phyloP scores from a whole-genome alignment of 2,888 invertebrate species.

The Entomobrya proxima region DNA sequence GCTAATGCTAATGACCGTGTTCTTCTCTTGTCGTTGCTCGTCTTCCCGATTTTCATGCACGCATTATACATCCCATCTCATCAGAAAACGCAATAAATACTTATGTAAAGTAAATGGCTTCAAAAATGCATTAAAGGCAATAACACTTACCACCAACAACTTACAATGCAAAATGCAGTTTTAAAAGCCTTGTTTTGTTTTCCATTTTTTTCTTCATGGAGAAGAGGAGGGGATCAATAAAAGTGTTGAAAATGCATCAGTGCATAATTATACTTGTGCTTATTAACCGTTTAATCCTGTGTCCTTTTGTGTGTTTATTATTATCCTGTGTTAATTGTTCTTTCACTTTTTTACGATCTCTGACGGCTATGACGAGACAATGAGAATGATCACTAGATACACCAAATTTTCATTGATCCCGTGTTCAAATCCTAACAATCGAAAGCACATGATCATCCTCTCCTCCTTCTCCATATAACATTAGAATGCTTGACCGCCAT shows the following conservation, averaged over 20 bases:
- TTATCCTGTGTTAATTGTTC: slow-evolving; percentile 44
- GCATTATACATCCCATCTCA: neutral
- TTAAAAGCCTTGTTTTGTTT: slow-evolving; percentile 50
- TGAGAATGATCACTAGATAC: neutral
- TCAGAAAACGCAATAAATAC: slow-evolving; percentile 30
- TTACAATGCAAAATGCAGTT: slow-evolving; percentile 13
- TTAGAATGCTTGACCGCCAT: too few relatives aligned
- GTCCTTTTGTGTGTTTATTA: slow-evolving; percentile 47
- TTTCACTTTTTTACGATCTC: neutral
- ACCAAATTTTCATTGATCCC: slow-evolving; percentile 18
- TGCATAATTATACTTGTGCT: slow-evolving; percentile 40
- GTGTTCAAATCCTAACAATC: slow-evolving; percentile 21
- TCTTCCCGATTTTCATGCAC: slow-evolving; percentile 34
- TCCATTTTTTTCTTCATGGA: too few relatives aligned
- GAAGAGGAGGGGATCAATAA: slow-evolving; percentile 52
- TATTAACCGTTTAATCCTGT: slow-evolving; percentile 48
- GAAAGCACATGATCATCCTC: neutral
- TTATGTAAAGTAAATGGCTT: slow-evolving; percentile 37
- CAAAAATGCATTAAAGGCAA: slow-evolving; percentile 24
- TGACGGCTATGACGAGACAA: neutral
- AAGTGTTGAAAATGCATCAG: slow-evolving; percentile 39
- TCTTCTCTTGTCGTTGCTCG: neutral
- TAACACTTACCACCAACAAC: slow-evolving; percentile 43
- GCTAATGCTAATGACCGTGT: slow-evolving; percentile 61
- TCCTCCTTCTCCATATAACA: too few relatives aligned